Conservation (phyloP, 2,797 vertebrate genomes). For the Gambelia wislizenii region DNA sequence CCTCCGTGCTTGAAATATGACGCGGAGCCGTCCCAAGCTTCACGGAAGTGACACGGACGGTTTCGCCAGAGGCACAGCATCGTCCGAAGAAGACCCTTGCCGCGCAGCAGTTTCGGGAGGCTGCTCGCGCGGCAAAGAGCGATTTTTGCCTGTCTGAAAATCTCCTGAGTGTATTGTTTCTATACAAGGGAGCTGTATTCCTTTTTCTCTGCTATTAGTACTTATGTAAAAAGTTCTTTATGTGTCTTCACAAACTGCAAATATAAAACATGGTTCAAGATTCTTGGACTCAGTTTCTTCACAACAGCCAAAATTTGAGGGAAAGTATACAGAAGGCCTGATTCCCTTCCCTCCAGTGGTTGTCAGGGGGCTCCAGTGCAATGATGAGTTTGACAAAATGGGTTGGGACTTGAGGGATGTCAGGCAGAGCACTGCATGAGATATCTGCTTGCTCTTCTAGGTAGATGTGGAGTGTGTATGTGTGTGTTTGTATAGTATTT, state of each 20-base stretch:
- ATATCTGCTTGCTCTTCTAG: neutral
- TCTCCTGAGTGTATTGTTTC: neutral
- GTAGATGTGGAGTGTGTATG: neutral
- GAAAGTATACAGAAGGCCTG: neutral
- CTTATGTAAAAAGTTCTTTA: neutral
- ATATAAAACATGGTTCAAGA: conserved; percentile 30
- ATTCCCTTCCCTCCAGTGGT: neutral
- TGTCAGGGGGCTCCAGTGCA: neutral
- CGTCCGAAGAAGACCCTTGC: too few species aligned
- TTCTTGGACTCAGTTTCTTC: conserved; percentile 28
- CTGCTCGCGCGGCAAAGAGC: too few species aligned
- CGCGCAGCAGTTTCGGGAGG: too few species aligned
- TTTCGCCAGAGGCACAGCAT: too few species aligned
- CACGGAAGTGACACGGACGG: too few species aligned
- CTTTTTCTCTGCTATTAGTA: conserved; percentile 23
- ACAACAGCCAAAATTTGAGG: conserved; percentile 6
- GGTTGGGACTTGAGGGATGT: neutral
- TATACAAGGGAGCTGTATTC: conserved; percentile 59
- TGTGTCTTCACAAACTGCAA: conserved; percentile 34
- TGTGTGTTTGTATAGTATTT: neutral
- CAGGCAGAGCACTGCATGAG: too few species aligned
- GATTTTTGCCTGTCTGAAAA: too few species aligned
- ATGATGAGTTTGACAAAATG: neutral
- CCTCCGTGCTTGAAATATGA: too few species aligned
- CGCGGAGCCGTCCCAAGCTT: too few species aligned